Percentiles rank a stretch among this genome's conserved stretches.
Conservation (phyloP, 1,140 invertebrate genomes). For the Drosophila varians region DNA sequence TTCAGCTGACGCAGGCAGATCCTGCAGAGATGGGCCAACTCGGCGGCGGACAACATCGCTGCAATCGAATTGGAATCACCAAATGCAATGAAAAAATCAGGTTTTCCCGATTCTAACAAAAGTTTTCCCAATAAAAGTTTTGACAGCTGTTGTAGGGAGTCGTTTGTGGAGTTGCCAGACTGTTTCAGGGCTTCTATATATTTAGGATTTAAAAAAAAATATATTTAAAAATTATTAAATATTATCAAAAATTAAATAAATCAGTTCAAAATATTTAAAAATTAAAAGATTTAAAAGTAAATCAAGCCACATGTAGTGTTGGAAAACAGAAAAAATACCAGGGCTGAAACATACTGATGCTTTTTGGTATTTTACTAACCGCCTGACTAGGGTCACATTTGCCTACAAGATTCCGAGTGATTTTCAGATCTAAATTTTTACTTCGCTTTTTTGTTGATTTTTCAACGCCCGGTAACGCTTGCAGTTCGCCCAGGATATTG, state of each 20-base stretch:
- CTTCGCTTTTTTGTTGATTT: slow-evolving; percentile 13
- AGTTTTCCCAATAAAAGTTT: background rate
- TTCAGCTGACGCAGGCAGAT: slow-evolving; percentile 66
- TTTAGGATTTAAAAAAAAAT: no score
- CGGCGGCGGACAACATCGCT: slow-evolving; percentile 55
- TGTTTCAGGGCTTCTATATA: background rate
- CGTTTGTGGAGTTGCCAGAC: background rate
- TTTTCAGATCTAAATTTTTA: background rate
- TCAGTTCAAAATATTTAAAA: background rate
- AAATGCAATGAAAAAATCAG: background rate
- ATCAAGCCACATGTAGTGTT: background rate
- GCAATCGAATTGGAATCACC: slow-evolving; percentile 30
- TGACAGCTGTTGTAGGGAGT: background rate
- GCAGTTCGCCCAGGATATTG: slow-evolving; percentile 11
- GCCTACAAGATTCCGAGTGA: background rate
- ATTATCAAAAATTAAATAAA: background rate
- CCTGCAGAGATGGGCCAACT: slow-evolving; percentile 68
- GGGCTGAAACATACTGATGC: background rate
- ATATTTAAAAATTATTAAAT: background rate
- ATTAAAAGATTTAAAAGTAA: background rate
- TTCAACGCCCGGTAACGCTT: slow-evolving; percentile 5
- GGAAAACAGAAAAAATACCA: background rate
- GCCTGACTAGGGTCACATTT: background rate
- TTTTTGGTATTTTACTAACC: background rate
- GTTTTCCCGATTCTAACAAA: background rate